phyloP scores from a whole-genome alignment of 2,113 vertebrate species.

The Eublepharis macularius region DNA sequence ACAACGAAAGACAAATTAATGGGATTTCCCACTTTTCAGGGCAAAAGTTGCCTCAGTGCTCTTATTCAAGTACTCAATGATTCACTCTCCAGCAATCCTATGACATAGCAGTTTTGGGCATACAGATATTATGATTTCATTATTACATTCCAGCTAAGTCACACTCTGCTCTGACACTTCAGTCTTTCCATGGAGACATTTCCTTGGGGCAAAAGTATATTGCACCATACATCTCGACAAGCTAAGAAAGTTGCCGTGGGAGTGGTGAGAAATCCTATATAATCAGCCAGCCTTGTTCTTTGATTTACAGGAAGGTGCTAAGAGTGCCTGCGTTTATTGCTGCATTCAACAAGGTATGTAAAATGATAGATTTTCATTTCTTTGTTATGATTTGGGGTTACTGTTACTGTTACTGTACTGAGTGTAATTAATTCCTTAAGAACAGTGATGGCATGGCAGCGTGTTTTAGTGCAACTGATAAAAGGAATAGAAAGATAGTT shows the following conservation, averaged over 20 bases:
- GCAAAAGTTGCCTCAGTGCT: not conserved
- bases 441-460: not conserved
- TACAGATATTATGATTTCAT: not conserved
- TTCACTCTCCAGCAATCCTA: not conserved
- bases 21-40: not conserved
- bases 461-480: not conserved
- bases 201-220: not conserved
- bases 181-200: not conserved
- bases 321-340: not conserved
- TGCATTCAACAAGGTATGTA: constrained; percentile 3
- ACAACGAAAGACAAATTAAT: not conserved
- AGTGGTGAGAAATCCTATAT: constrained; percentile 25
- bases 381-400: not conserved
- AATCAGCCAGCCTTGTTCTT: not conserved
- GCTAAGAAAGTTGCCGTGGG: not conserved
- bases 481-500: not conserved
- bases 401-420: not conserved
- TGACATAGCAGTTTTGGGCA: not conserved
- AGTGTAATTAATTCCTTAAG: not conserved
- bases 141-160: not conserved
- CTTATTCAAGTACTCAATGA: not conserved
- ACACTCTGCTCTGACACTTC: not conserved
- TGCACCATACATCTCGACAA: not conserved
- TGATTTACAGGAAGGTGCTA: not conserved
- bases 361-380: not conserved